Evolutionary conservation across 2,113 vertebrate species (phyloP), one percentile per base, ranked within the genome.

Genomic region (Phyllostomus hastatus): DNA sequence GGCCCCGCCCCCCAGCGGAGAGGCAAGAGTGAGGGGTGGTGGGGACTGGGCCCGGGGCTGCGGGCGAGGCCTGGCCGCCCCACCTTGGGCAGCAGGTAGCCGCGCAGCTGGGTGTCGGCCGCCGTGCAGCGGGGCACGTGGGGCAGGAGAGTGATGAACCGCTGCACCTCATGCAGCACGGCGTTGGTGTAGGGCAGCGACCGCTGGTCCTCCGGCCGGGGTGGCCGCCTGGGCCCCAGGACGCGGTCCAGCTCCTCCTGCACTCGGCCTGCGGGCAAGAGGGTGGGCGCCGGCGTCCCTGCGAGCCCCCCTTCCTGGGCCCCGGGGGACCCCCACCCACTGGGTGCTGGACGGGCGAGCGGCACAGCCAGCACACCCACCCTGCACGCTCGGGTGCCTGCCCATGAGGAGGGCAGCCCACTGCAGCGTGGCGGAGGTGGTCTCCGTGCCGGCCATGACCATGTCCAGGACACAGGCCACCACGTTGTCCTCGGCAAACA

Each of bases 371-470:
- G 54, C 78, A 24, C 43, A 90, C 98, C 98, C 94, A 99, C 99
- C 98, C 97, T 99, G 99, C 91, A 99, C 98, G 0, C 98, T 96
- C 1, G 98, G 99, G 95, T 99, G 98, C 67, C 98, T 99, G 98
- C 98, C 99, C 97, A 99, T 99, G 95, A 99, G 99, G 52, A 99
- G 98, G 31, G 99, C 97, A 4, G 98, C 98, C 99, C 99, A 99
- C 96, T 99, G 99, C 84, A 99, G 97, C 0, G 99, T 99, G 33
- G 99, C 99, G 0, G 99, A 99, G 1, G 99, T 99, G 67, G 99
- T 99, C 97, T 99, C 99, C 4, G 99, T 99, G 1, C 99, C 99
- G 0, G 99, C 99, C 97, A 99, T 98, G 95, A 99, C 99, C 95
- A 99, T 98, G 98, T 99, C 99, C 16, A 99, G 98, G 59, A 98